Percentiles rank a stretch among this genome's conserved stretches.
Evolutionary conservation across 2,113 vertebrate genomes (phyloP).

Genomic region (Chionodraco myersi): DNA sequence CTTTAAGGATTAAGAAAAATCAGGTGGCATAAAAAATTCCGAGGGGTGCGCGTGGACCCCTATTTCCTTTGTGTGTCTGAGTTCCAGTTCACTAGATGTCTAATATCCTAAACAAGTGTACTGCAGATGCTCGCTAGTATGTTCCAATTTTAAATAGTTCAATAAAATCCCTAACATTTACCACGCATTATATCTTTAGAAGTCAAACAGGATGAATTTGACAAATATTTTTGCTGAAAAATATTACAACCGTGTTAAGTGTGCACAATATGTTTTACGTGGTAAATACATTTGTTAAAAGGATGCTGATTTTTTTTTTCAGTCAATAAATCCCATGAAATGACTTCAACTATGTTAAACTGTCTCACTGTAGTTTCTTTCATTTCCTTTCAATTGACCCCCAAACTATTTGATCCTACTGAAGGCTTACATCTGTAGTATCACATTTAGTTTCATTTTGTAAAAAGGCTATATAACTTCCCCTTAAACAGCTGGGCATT

Average conservation of each 20-base stretch:
- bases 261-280: not conserved
- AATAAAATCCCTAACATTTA: not conserved
- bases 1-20: too few relatives aligned
- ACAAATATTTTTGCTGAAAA: not conserved
- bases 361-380: not conserved
- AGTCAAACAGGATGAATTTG: not conserved
- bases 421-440: too few relatives aligned
- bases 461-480: not conserved
- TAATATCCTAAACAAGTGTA: not conserved
- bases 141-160: not conserved
- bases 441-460: not conserved
- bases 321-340: not conserved
- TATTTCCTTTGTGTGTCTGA: not conserved
- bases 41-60: too few relatives aligned
- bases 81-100: not conserved
- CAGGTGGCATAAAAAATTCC: too few relatives aligned
- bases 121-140: not conserved
- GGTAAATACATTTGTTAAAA: not conserved
- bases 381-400: too few relatives aligned
- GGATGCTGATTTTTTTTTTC: not conserved
- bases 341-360: not conserved
- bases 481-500: not conserved
- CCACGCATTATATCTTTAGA: not conserved
- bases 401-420: too few relatives aligned
- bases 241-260: not conserved